Evolutionary conservation across 2,888 invertebrate species (phyloP).

Genomic region (Melieria omissa): DNA sequence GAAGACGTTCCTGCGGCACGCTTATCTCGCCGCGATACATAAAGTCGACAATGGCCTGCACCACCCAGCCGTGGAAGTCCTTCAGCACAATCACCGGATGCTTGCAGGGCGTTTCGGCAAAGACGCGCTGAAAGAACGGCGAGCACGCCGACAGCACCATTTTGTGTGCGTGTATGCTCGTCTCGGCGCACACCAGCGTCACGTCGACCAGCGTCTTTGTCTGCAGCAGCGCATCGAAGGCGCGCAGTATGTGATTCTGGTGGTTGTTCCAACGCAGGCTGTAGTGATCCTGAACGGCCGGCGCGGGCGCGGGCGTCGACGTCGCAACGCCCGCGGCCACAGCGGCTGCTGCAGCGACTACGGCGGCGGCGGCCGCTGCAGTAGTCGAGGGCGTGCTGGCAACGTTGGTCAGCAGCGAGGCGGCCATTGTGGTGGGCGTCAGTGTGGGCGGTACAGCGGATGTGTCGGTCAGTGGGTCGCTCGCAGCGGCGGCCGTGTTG

Average conservation of each 20-base stretch:
- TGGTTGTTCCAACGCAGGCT: conserved; percentile 95
- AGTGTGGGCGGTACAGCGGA: conserved; percentile 26
- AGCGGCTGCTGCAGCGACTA: conserved; percentile 14
- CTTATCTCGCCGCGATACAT: conserved; percentile 95
- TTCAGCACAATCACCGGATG: conserved; percentile 93
- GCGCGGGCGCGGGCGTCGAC: conserved; percentile 15
- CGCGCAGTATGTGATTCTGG: conserved; percentile 86
- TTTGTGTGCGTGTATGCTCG: conserved; percentile 88
- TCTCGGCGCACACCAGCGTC: conserved; percentile 88
- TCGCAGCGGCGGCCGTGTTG: conserved; percentile 29
- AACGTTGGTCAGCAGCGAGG: conserved; percentile 35
- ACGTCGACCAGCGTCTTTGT: conserved; percentile 90
- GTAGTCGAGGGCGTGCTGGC: neutral
- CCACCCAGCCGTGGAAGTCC: conserved; percentile 89
- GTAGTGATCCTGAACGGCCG: conserved; percentile 78
- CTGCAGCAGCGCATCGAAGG: conserved; percentile 89
- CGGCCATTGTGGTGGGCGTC: conserved; percentile 38
- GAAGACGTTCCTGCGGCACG: conserved; percentile 85
- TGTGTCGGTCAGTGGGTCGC: conserved; percentile 31
- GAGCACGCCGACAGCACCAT: conserved; percentile 90
- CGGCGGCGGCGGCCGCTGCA: conserved; percentile 7
- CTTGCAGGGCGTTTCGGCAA: conserved; percentile 91
- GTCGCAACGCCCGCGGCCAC: conserved; percentile 14
- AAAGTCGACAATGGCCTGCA: conserved; percentile 90
- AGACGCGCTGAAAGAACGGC: conserved; percentile 88